Evolutionary conservation across 2,797 vertebrate species (phyloP).

Genomic region (Momotus momota): DNA sequence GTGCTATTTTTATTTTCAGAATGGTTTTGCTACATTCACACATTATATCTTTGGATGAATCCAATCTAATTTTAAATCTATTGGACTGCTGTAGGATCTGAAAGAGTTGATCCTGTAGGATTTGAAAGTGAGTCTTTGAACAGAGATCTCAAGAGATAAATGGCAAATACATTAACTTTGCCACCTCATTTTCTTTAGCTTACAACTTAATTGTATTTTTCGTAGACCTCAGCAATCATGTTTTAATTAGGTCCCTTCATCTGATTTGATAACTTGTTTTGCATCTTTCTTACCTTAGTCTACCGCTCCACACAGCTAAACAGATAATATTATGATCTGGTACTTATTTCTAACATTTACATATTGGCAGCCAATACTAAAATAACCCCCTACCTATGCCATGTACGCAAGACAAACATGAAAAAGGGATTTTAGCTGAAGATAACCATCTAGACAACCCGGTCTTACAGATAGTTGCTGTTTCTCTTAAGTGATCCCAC

Average conservation of each 20-base stretch:
- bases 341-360: slow-evolving; percentile 6
- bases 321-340: not conserved
- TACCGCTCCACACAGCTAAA: not conserved
- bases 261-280: slow-evolving; percentile 60
- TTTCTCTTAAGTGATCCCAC: slow-evolving; percentile 68
- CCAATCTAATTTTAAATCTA: slow-evolving; percentile 61
- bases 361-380: slow-evolving; percentile 10
- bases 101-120: slow-evolving; percentile 64
- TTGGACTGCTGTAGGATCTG: slow-evolving; percentile 30
- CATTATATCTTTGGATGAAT: not conserved
- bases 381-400: not conserved
- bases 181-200: slow-evolving; percentile 66
- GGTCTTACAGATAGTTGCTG: slow-evolving; percentile 48
- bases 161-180: slow-evolving; percentile 65
- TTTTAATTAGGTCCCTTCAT: slow-evolving; percentile 63
- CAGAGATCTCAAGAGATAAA: slow-evolving; percentile 66
- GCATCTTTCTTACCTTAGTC: slow-evolving; percentile 38
- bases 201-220: slow-evolving; percentile 66
- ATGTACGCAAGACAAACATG: not conserved
- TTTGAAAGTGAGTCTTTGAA: slow-evolving; percentile 57
- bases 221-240: slow-evolving; percentile 28
- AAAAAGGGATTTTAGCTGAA: slow-evolving; percentile 60
- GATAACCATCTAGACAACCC: slow-evolving; percentile 53
- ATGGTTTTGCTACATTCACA: slow-evolving; percentile 24
- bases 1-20: slow-evolving; percentile 9